These are phyloP conservation scores for Drosophila borborema DNA, from an alignment of 2,888 invertebrate species.

Conservation along the genomic window DNA sequence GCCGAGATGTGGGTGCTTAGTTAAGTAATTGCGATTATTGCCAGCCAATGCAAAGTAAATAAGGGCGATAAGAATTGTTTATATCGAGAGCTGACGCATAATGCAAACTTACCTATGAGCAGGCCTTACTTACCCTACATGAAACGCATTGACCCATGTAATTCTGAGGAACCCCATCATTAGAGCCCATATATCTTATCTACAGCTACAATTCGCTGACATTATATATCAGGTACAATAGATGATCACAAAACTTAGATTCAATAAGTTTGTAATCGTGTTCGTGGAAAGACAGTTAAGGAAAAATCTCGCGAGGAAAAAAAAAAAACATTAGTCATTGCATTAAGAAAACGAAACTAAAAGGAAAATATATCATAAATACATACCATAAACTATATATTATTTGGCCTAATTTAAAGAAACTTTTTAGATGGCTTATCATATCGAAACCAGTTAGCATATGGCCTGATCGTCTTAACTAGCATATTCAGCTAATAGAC, in stretches of 20 bases:
- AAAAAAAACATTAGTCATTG: too few relatives aligned
- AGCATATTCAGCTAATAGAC: neutral
- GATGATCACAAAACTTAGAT: neutral
- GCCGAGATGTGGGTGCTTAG: constrained; percentile 14
- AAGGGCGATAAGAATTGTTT: constrained; percentile 35
- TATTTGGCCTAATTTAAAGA: neutral
- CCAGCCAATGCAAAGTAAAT: constrained; percentile 21
- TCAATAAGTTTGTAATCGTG: too few relatives aligned
- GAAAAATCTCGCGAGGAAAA: too few relatives aligned
- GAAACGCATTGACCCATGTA: neutral
- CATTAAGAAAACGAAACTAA: too few relatives aligned
- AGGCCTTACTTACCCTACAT: neutral
- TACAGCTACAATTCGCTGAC: too few relatives aligned
- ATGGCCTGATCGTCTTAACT: neutral
- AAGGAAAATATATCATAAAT: too few relatives aligned
- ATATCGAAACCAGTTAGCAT: neutral
- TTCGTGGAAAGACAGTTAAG: too few relatives aligned
- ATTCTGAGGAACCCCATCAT: neutral
- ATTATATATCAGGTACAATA: neutral
- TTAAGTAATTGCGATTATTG: constrained; percentile 20
- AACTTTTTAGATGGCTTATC: neutral
- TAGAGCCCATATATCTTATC: neutral
- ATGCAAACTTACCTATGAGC: neutral
- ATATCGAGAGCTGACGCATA: neutral
- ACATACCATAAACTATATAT: too few relatives aligned